Percentiles rank a stretch among this genome's conserved stretches.
phyloP scores from a whole-genome alignment of 23 tunicate genomes.

The Trididemnum clinides region DNA sequence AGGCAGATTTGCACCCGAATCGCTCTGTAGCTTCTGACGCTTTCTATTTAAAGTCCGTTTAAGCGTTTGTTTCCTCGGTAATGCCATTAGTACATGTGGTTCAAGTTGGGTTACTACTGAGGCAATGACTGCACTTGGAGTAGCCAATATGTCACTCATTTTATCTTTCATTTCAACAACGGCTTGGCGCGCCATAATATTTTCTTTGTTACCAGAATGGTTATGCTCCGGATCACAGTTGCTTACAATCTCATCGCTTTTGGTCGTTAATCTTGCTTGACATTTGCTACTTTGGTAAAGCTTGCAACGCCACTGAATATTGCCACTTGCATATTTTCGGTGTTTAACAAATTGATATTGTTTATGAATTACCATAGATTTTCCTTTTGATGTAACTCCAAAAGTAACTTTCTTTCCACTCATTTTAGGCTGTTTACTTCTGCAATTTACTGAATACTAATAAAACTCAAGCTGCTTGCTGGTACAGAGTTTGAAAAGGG shows the following conservation, averaged over 20 bases:
- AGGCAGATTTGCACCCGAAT: conserved; percentile 30
- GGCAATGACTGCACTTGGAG: conserved; percentile 41
- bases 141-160: conserved; percentile 36
- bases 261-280: conserved; percentile 37
- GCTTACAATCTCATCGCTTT: conserved; percentile 31
- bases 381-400: conserved; percentile 44
- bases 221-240: conserved; percentile 46
- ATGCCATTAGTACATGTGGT: conserved; percentile 48
- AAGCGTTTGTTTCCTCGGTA: conserved; percentile 39
- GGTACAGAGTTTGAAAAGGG: too few relatives aligned
- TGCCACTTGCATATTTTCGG: conserved; percentile 42
- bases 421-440: conserved; percentile 35
- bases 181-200: conserved; percentile 53
- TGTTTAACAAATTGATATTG: conserved; percentile 41
- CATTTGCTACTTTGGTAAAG: conserved; percentile 28
- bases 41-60: conserved; percentile 24
- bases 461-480: too few relatives aligned
- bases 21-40: conserved; percentile 33
- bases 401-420: conserved; percentile 39
- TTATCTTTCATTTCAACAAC: conserved; percentile 45
- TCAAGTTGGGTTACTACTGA: conserved; percentile 42
- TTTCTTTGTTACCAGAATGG: conserved; percentile 35
- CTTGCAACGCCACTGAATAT: conserved; percentile 45
- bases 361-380: conserved; percentile 33
- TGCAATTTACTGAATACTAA: too few relatives aligned